phyloP scores from a whole-genome alignment of 2,113 vertebrate species.

The Macrotus californicus region DNA sequence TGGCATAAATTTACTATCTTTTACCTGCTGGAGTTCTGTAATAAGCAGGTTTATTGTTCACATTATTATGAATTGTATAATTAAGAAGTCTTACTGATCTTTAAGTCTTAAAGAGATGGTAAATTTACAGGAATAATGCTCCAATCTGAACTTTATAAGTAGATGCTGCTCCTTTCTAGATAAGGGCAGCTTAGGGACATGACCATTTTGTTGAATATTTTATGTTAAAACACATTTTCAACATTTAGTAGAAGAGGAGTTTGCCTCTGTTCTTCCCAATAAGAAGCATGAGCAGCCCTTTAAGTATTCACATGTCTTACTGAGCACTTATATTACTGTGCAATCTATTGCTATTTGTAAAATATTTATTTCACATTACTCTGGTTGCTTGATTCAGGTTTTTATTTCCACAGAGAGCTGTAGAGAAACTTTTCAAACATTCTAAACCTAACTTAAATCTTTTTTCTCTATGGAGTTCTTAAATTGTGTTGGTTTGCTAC shows the following conservation, averaged over 20 bases:
- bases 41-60: slow-evolving; percentile 11
- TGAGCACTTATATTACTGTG: neutral
- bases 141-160: neutral
- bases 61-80: slow-evolving; percentile 13
- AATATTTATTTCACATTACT: slow-evolving; percentile 63
- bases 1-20: neutral
- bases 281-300: neutral
- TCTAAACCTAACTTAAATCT: slow-evolving; percentile 48
- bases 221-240: slow-evolving; percentile 26
- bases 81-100: slow-evolving; percentile 21
- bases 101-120: neutral
- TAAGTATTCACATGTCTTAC: neutral
- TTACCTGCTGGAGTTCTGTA: neutral
- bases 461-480: slow-evolving; percentile 50
- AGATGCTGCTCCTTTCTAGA: neutral
- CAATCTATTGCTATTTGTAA: slow-evolving; percentile 60
- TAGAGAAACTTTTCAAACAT: slow-evolving; percentile 51
- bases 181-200: slow-evolving; percentile 12
- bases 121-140: neutral
- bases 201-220: slow-evolving; percentile 45
- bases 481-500: slow-evolving; percentile 3
- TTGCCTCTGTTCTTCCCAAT: slow-evolving; percentile 13
- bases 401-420: slow-evolving; percentile 48
- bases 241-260: slow-evolving; percentile 28
- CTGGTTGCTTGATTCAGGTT: slow-evolving; percentile 24